Base-by-base conservation (phyloP, 1,140 invertebrate genomes). In the Mercenaria mercenaria region DNA sequence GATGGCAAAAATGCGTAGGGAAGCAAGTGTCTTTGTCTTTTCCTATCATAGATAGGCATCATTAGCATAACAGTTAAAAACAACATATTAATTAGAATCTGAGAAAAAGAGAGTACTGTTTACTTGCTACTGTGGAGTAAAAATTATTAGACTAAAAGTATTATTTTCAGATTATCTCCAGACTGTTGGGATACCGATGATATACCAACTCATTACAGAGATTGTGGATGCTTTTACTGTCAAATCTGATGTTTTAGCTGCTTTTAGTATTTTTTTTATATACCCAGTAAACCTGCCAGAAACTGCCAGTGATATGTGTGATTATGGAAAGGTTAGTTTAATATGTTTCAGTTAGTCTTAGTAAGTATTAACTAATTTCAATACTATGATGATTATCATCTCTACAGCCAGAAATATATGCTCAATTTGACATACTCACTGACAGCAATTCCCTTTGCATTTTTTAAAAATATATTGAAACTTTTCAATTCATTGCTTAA, bases 201-300 rank as follows among this genome's bases (percentile, higher is more conserved):
- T 89, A n/a, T n/a, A 82, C n/a, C 23, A 47, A 77, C 64, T 91
- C 15, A 67, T 88, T 32, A 50, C 64, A 26, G 80, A 91, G 72
- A 88, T 91, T 37, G 67, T 85, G 20, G 81, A 89, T 67, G 87
- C 90, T 26, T 81, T 91, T 43, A 67, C 59, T 52, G 74, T 72
- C 34, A 43, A 69, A 8, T 52, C 80, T 37, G n/a, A 80, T 39
- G 86, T 91, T 10, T 76, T 91, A n/a, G 18, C 81, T 26, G 80
- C 90, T 11, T 89, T 91, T 80, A 88, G 87, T 39, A 32, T 89
- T n/a, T 29, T n/a, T n/a, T n/a, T n/a, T n/a, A n/a, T 91, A 10
- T 85, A 88, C 50, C 90, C 90, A 10, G 34, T 37, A 20, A 82
- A 90, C 39, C 41, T 90, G 26, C 89, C 89, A 43, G 81, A 90